A percentile compares a stretch with the other conserved stretches of the same genome.
phyloP scores from a whole-genome alignment of 2,797 vertebrate genomes.

The Botia kubotai region DNA sequence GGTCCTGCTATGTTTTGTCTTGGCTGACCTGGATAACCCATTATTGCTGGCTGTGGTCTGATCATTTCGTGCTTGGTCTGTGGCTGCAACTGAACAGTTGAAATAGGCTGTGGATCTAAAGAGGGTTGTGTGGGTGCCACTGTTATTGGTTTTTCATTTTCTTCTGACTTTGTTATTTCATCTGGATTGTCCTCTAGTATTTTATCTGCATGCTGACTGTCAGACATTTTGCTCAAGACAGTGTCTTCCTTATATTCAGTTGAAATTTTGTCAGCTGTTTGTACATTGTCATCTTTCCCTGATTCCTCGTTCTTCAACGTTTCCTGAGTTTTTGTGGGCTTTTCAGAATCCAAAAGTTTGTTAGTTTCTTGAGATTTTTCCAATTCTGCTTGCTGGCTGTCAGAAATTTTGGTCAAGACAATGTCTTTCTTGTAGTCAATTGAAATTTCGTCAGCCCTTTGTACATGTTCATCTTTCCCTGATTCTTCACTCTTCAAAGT shows the following conservation, averaged over 20 bases:
- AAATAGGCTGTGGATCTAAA: conserved; percentile 45
- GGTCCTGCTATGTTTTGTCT: conserved; percentile 42
- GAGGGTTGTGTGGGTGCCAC: conserved; percentile 17
- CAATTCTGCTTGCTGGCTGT: conserved; percentile 22
- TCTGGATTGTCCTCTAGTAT: conserved; percentile 3
- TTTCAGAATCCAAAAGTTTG: conserved; percentile 29
- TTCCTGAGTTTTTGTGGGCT: conserved; percentile 42
- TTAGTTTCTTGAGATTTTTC: conserved; percentile 11
- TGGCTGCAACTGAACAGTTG: conserved; percentile 54
- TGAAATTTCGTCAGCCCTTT: neutral
- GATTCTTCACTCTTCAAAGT: conserved; percentile 7
- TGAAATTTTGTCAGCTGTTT: neutral
- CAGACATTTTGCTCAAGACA: neutral
- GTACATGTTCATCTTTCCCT: neutral
- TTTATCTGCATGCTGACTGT: conserved; percentile 11
- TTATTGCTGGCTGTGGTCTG: conserved; percentile 50
- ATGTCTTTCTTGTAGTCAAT: neutral
- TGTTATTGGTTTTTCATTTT: conserved; percentile 38
- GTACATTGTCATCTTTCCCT: neutral
- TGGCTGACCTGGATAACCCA: conserved; percentile 17
- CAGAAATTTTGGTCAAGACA: neutral
- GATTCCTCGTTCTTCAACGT: neutral
- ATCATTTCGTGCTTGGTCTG: conserved; percentile 57
- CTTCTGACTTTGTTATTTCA: conserved; percentile 49
- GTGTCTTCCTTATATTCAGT: neutral